These are phyloP conservation scores for Prionailurus viverrinus DNA, from an alignment of 2,113 vertebrate species.

Conservation along the genomic window DNA sequence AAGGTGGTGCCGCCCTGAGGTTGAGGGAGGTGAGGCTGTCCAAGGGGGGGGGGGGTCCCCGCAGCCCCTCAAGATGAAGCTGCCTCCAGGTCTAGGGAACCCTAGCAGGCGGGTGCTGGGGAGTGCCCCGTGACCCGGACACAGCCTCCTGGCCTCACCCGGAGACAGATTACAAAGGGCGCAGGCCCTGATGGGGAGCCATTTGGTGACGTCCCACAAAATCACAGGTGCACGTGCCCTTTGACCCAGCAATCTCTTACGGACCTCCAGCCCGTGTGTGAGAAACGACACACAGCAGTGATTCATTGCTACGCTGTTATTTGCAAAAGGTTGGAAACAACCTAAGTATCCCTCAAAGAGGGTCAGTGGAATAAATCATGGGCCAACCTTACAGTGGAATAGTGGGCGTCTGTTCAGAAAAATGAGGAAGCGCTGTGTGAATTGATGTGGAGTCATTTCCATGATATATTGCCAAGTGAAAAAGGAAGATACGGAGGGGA, in stretches of 20 bases:
- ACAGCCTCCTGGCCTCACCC: too few relatives aligned
- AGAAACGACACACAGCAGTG: not conserved
- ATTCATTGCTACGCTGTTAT: not conserved
- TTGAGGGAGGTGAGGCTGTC: accelerated
- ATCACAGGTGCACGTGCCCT: not conserved
- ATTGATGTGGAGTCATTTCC: not conserved
- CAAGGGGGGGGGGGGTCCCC: too few relatives aligned
- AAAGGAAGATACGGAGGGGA: not conserved
- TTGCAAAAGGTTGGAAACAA: constrained; percentile 67
- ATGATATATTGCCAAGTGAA: not conserved
- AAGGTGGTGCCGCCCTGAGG: not conserved
- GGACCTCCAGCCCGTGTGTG: not conserved
- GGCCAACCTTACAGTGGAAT: accelerated
- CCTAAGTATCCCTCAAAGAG: constrained; percentile 24
- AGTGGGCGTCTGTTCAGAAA: not conserved
- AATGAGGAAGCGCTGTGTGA: constrained; percentile 30
- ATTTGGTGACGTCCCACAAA: not conserved
- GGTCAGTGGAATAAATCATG: not conserved
- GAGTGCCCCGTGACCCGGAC: not conserved
- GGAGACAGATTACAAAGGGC: not conserved
- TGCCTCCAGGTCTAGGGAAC: not conserved
- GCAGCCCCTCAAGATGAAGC: too few relatives aligned
- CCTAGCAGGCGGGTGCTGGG: not conserved
- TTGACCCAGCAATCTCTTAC: not conserved
- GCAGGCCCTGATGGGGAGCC: not conserved